Base-by-base conservation (phyloP, 2,888 invertebrate species). In the Calephelis perditalis region DNA sequence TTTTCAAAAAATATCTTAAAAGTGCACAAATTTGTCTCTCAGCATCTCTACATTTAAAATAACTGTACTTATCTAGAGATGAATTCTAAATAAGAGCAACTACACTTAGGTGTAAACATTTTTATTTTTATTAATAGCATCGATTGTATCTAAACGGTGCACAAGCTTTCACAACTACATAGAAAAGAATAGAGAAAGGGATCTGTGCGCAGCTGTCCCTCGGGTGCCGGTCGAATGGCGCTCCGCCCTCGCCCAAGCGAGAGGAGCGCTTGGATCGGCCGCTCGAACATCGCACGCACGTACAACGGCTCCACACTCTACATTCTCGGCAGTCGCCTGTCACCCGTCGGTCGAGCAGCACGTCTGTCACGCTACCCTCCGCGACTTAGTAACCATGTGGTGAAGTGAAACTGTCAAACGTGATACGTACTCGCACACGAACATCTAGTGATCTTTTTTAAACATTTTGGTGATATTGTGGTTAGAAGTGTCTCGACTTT, bases 391-490 rank as follows among this genome's bases (percentile, higher is more conserved):
- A 85, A 84, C 86, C 89, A 89, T 90, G 90, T 84, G 90, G 86
- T 89, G 88, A 89, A 86, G 88, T 88, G 87, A 85, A 88, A 85
- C 88, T 87, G 88, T 88, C 89, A 89, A 86, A 86, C 86, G 89
- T 86, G 84, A 84, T 82, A 84, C 78, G 80, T 74, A 81, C 79
- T 82, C 81, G 79, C 78, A 82, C 77, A 83, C 78, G 77, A 82
- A 73, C 74, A 75, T 75, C 74, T 70, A 78, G 81, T 84, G 79
- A 73, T 82, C 76, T 63, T 60, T 65, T 63, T 59, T 65, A 54
- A 67, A 66, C 71, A 75, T 72, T 71, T 71, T 75, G 77, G 76
- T 82, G 81, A 75, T 81, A 63, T 84, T 81, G 86, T 86, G 87
- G 79, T 76, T 73, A 78, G 71, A 81, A 86, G 85, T 86, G 82